A percentile compares a stretch with the other conserved stretches of the same genome.
Conservation (phyloP, 1,140 invertebrate species). For the Drosophila serrata region DNA sequence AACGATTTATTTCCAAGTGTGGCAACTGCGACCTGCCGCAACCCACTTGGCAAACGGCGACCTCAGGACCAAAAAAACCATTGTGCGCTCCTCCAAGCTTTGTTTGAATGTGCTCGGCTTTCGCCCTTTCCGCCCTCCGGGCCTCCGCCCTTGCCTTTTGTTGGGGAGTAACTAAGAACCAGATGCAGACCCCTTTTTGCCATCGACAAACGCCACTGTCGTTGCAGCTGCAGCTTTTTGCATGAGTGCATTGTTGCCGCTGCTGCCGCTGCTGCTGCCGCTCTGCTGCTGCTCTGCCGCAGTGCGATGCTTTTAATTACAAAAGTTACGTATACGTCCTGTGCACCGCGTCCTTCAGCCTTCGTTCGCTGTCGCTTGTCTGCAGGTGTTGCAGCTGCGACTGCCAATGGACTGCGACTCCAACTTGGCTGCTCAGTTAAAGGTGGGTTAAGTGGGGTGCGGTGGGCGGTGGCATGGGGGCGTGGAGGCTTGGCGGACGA, state of each 20-base stretch:
- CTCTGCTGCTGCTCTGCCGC: slow-evolving; percentile 58
- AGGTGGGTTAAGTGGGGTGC: slow-evolving; percentile 13
- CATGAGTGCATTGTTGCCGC: slow-evolving; percentile 69
- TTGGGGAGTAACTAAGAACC: slow-evolving; percentile 44
- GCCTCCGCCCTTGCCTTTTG: slow-evolving; percentile 32
- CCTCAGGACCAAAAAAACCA: slow-evolving; percentile 64
- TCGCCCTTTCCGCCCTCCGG: slow-evolving; percentile 22
- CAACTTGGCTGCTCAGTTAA: slow-evolving; percentile 33
- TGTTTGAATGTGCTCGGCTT: slow-evolving; percentile 66
- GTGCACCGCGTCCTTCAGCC: slow-evolving; percentile 44
- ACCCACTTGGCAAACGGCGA: slow-evolving; percentile 48
- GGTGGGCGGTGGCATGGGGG: background rate
- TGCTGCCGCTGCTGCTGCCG: background rate
- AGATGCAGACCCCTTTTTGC: slow-evolving; percentile 43
- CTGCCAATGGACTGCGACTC: slow-evolving; percentile 57
- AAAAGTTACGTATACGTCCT: slow-evolving; percentile 81
- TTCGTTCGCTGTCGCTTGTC: slow-evolving; percentile 46
- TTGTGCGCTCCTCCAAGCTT: slow-evolving; percentile 67
- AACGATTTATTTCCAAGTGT: slow-evolving; percentile 36
- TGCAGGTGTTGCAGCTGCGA: slow-evolving; percentile 78
- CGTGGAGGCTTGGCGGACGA: slow-evolving; percentile 24
- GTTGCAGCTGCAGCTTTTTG: slow-evolving; percentile 63
- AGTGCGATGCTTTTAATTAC: slow-evolving; percentile 80
- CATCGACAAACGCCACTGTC: slow-evolving; percentile 20
- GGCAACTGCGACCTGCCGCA: slow-evolving; percentile 35